Conservation (phyloP, 2,113 vertebrate species). For the Tragelaphus buxtoni region DNA sequence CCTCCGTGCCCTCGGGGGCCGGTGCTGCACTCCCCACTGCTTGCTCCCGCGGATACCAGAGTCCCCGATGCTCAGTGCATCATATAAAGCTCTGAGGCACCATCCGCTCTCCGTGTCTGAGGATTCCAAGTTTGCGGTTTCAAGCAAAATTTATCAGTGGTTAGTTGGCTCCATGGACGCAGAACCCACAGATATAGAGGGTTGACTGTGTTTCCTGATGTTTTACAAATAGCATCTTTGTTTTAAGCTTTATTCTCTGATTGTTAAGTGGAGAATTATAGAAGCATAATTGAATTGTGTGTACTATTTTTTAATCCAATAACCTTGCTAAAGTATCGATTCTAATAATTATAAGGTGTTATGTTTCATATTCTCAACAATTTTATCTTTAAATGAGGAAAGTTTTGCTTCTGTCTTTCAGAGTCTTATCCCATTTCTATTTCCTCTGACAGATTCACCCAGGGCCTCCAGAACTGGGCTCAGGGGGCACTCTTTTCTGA, state of each 20-base stretch:
- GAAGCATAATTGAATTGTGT: neutral
- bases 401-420: neutral
- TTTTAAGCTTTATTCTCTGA: neutral
- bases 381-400: neutral
- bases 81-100: fast-evolving
- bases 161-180: fast-evolving
- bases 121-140: neutral
- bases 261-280: neutral
- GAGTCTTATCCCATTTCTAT: too few species aligned
- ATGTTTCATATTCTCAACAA: neutral
- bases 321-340: neutral
- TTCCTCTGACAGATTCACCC: fast-evolving
- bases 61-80: neutral
- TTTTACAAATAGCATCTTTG: neutral
- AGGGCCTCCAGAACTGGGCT: neutral
- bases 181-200: neutral
- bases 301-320: neutral
- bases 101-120: fast-evolving
- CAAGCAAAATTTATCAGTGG: too few species aligned
- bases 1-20: neutral
- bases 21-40: neutral
- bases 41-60: neutral
- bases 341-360: fast-evolving
- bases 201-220: neutral
- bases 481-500: too few species aligned